Evolutionary conservation across 64 coral and sea anemone species (phyloP).

Genomic region (Dendronephthya gigantea): DNA sequence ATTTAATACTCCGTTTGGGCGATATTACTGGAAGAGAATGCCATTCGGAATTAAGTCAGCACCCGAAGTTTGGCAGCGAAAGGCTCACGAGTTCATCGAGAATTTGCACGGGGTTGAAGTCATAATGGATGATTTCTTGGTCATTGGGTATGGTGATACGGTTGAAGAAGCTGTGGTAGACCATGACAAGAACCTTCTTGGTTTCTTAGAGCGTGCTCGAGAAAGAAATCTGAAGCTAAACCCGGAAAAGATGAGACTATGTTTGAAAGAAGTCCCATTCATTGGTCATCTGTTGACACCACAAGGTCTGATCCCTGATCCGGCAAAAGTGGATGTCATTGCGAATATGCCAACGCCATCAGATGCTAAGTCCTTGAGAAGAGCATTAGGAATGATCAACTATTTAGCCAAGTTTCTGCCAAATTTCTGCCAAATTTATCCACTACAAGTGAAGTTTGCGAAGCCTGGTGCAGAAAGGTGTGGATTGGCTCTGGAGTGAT

Average conservation of each 20-base stretch:
- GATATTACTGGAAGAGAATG: neutral
- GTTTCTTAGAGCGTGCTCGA: no score
- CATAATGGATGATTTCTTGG: no score
- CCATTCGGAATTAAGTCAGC: neutral
- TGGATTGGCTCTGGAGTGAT: constrained; percentile 35
- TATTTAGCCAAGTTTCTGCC: no score
- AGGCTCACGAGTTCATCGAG: neutral
- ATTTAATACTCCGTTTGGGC: neutral
- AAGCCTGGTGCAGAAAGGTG: constrained; percentile 33
- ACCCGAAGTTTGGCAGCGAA: neutral
- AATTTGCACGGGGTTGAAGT: neutral
- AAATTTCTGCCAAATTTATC: no score
- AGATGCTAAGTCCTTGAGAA: constrained; percentile 36
- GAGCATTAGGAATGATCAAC: no score
- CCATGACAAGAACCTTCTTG: no score
- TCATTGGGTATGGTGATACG: no score
- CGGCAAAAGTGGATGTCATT: constrained; percentile 34
- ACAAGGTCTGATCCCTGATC: constrained; percentile 33
- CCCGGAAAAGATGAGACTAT: no score
- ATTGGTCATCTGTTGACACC: constrained; percentile 41
- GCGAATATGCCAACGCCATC: constrained; percentile 35
- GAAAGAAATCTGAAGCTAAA: no score
- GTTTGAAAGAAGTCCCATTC: no score
- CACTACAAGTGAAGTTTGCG: constrained; percentile 28
- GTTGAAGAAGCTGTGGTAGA: no score